These are phyloP conservation scores for Chironomus riparius DNA, from an alignment of 2,888 invertebrate species.

Conservation along the genomic window DNA sequence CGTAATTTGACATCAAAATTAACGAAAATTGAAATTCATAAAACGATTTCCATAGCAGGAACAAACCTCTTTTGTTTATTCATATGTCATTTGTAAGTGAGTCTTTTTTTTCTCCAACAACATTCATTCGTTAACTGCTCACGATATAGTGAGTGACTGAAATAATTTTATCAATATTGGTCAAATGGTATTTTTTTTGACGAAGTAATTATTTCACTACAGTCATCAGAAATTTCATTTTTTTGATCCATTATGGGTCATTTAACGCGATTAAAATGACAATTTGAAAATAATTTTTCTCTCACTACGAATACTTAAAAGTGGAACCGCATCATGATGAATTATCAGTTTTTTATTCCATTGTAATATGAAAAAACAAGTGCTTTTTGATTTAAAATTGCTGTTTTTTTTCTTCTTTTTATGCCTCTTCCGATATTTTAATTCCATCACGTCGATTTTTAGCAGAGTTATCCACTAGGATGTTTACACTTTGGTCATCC, in stretches of 20 bases:
- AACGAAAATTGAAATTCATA: conserved; percentile 11
- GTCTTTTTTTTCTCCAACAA: not conserved
- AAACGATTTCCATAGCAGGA: not conserved
- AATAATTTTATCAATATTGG: not conserved
- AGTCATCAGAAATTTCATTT: not conserved
- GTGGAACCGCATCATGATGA: too few species aligned
- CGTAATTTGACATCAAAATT: conserved; percentile 21
- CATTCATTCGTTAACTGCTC: too few species aligned
- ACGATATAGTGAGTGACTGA: too few species aligned
- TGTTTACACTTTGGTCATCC: too few species aligned
- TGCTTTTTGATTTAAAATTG: not conserved
- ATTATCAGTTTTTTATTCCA: too few species aligned
- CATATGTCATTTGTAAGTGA: not conserved
- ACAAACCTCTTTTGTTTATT: not conserved
- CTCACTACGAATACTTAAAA: too few species aligned
- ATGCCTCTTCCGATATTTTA: not conserved
- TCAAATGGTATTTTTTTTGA: not conserved
- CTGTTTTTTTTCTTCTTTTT: not conserved
- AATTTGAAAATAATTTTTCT: too few species aligned
- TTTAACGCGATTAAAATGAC: not conserved
- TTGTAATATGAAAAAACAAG: not conserved
- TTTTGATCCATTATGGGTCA: conserved; percentile 2
- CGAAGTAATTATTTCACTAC: not conserved
- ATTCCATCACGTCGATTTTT: not conserved
- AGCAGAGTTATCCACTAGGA: too few species aligned